Conservation (phyloP, 2,888 invertebrate species). For the Apamea epomidion region DNA sequence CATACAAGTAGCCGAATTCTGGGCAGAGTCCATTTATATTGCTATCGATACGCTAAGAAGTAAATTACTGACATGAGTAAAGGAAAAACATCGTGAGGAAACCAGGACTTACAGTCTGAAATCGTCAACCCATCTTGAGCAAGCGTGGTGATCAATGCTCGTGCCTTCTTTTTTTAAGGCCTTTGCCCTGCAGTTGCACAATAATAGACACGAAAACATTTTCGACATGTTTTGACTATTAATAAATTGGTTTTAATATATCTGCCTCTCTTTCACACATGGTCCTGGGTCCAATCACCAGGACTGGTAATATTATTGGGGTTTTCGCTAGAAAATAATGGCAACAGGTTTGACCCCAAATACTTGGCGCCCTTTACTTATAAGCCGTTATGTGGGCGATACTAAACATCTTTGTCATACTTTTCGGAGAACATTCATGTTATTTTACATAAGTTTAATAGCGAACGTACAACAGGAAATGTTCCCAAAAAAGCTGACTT, state of each 20-base stretch:
- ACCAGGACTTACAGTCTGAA: not conserved
- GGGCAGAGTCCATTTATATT: no score
- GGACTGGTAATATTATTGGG: not conserved
- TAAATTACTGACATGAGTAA: no score
- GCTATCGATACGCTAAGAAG: no score
- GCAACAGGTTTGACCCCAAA: not conserved
- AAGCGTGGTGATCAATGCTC: not conserved
- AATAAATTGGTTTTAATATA: not conserved
- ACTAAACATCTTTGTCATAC: not conserved
- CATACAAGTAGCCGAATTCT: no score
- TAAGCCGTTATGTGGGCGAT: not conserved
- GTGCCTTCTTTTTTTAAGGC: not conserved
- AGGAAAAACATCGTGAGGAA: no score
- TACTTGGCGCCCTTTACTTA: not conserved
- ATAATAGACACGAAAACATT: not conserved
- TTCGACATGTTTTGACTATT: not conserved
- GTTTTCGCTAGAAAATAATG: not conserved
- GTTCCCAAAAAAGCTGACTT: no score
- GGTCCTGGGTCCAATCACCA: not conserved
- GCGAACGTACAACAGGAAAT: no score
- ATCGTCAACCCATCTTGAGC: not conserved
- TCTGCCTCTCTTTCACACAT: not conserved
- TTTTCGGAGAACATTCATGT: not conserved
- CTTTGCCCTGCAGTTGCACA: not conserved
- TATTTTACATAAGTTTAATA: not conserved